Evolutionary conservation across 2,113 vertebrate genomes (phyloP).

Genomic region (Prunella himalayana): DNA sequence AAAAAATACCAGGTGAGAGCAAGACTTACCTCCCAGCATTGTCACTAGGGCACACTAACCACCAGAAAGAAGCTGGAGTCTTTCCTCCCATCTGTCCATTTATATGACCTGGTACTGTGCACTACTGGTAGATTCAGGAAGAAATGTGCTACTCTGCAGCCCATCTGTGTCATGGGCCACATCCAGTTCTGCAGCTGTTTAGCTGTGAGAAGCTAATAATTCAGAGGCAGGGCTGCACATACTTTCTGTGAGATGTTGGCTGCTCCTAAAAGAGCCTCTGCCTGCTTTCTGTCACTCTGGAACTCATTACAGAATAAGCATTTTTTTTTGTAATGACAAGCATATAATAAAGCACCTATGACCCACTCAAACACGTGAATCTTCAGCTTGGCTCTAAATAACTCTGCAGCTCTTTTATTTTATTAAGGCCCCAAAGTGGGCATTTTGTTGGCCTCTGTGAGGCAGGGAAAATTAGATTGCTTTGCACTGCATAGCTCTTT

Average conservation of each 20-base stretch:
- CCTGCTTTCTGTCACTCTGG: not conserved
- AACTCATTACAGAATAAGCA: not conserved
- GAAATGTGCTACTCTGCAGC: not conserved
- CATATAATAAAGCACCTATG: not conserved
- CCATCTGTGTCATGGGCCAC: not conserved
- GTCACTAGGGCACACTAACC: not conserved
- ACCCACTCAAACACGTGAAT: not conserved
- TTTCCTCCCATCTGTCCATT: not conserved
- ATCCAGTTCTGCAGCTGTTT: not conserved
- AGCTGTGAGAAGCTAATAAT: not conserved
- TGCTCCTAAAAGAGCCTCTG: not conserved
- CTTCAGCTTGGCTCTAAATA: not conserved
- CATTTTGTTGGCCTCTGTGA: slow-evolving; percentile 2
- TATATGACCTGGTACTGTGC: not conserved
- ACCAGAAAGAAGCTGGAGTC: not conserved
- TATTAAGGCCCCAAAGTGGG: not conserved
- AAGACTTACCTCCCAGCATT: not conserved
- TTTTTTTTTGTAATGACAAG: not conserved
- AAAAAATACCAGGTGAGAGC: not conserved
- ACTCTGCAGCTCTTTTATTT: not conserved
- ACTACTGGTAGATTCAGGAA: not conserved
- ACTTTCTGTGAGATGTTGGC: not conserved
- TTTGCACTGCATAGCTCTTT: not conserved
- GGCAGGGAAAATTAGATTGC: slow-evolving; percentile 5
- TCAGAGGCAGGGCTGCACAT: not conserved